A percentile compares a stretch with the other conserved stretches of the same genome.
Conservation (phyloP, 1,140 invertebrate species). For the Eumaeus atala region DNA sequence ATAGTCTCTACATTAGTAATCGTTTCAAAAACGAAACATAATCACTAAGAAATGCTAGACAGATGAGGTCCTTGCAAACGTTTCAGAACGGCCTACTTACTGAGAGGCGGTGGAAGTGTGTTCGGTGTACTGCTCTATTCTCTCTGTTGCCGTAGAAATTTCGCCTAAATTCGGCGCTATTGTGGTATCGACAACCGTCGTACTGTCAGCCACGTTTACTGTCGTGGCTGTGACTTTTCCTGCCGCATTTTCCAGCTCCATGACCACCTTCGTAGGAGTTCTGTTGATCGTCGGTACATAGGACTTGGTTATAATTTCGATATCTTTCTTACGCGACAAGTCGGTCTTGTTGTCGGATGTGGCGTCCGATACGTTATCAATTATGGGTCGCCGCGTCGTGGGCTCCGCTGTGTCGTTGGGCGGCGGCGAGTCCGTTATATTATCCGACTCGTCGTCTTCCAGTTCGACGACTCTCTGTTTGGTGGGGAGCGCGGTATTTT, state of each 20-base stretch:
- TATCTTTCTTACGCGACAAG: slow-evolving; percentile 50
- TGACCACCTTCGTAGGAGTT: slow-evolving; percentile 52
- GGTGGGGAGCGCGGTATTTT: slow-evolving; percentile 27
- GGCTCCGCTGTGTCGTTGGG: slow-evolving; percentile 59
- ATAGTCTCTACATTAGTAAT: slow-evolving; percentile 64
- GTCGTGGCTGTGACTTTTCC: slow-evolving; percentile 10
- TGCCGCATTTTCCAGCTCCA: slow-evolving; percentile 45
- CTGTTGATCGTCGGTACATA: slow-evolving; percentile 59
- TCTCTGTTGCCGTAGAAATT: slow-evolving; percentile 12
- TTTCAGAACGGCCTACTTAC: slow-evolving; percentile 29
- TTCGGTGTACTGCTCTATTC: slow-evolving; percentile 24
- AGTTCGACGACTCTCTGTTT: slow-evolving; percentile 58
- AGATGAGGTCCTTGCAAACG: slow-evolving; percentile 47
- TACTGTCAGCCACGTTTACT: not conserved
- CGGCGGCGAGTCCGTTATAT: slow-evolving; percentile 52
- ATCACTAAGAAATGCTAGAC: slow-evolving; percentile 58
- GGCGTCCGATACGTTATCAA: slow-evolving; percentile 55
- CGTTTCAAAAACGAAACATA: slow-evolving; percentile 68
- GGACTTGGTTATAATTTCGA: slow-evolving; percentile 59
- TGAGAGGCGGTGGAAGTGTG: slow-evolving; percentile 29
- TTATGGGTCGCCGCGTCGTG: slow-evolving; percentile 56
- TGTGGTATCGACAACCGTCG: not conserved
- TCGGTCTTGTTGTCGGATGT: slow-evolving; percentile 40
- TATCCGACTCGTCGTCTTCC: slow-evolving; percentile 55
- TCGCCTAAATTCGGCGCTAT: not conserved